phyloP scores from a whole-genome alignment of 1,140 invertebrate species.

The Drosophila guanche region DNA sequence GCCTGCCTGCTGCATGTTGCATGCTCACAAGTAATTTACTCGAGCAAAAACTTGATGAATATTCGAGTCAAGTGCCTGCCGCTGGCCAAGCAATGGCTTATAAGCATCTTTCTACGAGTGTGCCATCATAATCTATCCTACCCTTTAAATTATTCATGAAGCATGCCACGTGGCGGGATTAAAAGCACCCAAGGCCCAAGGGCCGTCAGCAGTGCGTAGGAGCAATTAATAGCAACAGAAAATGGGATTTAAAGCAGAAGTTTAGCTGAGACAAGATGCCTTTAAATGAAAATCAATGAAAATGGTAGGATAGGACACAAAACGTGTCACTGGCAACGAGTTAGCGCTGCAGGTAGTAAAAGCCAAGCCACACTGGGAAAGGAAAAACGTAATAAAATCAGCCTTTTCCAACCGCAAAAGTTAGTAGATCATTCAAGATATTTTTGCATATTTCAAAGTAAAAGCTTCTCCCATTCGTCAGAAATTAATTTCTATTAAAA shows the following conservation, averaged over 20 bases:
- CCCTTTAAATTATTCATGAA: slow-evolving; percentile 45
- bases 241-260: too few species aligned
- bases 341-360: too few species aligned
- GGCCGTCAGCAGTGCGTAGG: slow-evolving; percentile 35
- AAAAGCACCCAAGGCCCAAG: slow-evolving; percentile 37
- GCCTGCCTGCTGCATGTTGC: slow-evolving; percentile 35
- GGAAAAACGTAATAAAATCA: too few species aligned
- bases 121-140: slow-evolving; percentile 35
- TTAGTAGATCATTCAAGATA: too few species aligned
- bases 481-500: too few species aligned
- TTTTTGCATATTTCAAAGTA: too few species aligned
- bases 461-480: too few species aligned
- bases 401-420: too few species aligned
- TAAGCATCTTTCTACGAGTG: slow-evolving; percentile 14
- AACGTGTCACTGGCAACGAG: too few species aligned
- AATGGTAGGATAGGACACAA: too few species aligned
- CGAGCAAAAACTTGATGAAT: slow-evolving; percentile 33
- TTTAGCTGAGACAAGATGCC: background rate
- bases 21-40: slow-evolving; percentile 43
- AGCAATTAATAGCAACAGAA: slow-evolving; percentile 35
- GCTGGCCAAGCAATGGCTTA: slow-evolving; percentile 34
- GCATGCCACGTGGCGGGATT: slow-evolving; percentile 44
- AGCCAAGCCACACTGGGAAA: too few species aligned
- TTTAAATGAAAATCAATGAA: background rate
- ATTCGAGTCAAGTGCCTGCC: slow-evolving; percentile 21